Conservation (phyloP, 64 coral and sea anemone genomes). For the Pachyseris speciosa region DNA sequence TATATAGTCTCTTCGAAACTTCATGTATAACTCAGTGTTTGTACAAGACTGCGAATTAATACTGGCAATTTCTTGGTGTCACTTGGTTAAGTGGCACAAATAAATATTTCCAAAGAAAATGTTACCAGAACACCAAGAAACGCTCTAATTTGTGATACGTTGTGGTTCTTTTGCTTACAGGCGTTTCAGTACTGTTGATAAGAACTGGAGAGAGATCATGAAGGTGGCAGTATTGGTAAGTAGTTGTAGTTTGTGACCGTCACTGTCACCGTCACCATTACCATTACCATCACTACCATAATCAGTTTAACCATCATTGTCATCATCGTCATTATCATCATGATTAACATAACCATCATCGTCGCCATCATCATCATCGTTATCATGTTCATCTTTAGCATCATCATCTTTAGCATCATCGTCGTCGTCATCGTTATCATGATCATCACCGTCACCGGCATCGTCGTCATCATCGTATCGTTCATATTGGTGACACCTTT, state of each 20-base stretch:
- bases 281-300: not conserved
- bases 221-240: slow-evolving; percentile 93
- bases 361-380: not conserved
- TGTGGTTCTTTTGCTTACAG: slow-evolving; percentile 46
- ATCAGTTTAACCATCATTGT: not conserved
- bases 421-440: not conserved
- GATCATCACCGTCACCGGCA: not conserved
- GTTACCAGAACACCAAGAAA: not conserved
- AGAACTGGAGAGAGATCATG: slow-evolving; percentile 98
- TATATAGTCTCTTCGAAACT: too few species aligned
- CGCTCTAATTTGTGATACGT: not conserved
- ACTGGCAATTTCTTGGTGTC: too few species aligned
- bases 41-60: too few species aligned
- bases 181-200: slow-evolving; percentile 98
- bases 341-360: not conserved
- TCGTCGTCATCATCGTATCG: too few species aligned
- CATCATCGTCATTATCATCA: not conserved
- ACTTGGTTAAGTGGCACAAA: too few species aligned
- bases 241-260: not conserved
- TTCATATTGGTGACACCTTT: too few species aligned
- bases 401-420: not conserved
- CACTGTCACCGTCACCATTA: not conserved
- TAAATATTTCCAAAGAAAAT: not conserved
- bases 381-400: not conserved
- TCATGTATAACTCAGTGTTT: too few species aligned